These are phyloP conservation scores for Tridacna gigas DNA, from an alignment of 2,888 invertebrate species.

Conservation along the genomic window DNA sequence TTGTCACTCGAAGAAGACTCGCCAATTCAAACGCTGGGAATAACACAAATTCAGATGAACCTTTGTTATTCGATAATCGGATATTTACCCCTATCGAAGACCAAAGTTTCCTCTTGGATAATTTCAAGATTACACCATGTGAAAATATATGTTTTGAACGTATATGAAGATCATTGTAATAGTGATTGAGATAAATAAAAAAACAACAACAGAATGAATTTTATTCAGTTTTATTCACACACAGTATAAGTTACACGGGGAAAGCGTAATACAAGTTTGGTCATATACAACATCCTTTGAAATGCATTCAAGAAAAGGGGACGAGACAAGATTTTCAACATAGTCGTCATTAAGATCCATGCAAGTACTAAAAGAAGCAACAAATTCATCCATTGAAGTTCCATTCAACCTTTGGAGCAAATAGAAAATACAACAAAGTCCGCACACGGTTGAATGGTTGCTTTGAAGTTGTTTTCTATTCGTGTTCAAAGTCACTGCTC, in stretches of 20 bases:
- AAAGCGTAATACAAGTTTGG: conserved; percentile 13
- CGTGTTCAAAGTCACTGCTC: neutral
- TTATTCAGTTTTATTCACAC: neutral
- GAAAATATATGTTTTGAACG: neutral
- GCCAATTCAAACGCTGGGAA: neutral
- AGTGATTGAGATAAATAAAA: too few species aligned
- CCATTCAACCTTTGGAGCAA: conserved; percentile 30
- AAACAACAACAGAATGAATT: too few species aligned
- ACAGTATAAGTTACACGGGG: neutral
- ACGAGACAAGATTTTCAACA: neutral
- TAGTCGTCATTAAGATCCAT: conserved; percentile 21
- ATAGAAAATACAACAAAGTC: conserved; percentile 40
- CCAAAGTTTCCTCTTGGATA: conserved; percentile 5
- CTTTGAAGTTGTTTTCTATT: conserved; percentile 34
- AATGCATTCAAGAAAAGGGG: conserved; percentile 11
- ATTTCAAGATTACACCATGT: neutral
- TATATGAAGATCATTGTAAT: too few species aligned
- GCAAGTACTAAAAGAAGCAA: conserved; percentile 16
- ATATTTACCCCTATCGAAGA: neutral
- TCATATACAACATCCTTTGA: conserved; percentile 23
- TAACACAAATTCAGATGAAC: neutral
- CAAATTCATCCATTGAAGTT: conserved; percentile 10
- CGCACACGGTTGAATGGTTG: conserved; percentile 27
- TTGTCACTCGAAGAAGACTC: neutral
- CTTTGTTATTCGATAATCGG: conserved; percentile 1